Evolutionary conservation across 2,888 invertebrate genomes (phyloP).

Genomic region (Cremastinae sp.): DNA sequence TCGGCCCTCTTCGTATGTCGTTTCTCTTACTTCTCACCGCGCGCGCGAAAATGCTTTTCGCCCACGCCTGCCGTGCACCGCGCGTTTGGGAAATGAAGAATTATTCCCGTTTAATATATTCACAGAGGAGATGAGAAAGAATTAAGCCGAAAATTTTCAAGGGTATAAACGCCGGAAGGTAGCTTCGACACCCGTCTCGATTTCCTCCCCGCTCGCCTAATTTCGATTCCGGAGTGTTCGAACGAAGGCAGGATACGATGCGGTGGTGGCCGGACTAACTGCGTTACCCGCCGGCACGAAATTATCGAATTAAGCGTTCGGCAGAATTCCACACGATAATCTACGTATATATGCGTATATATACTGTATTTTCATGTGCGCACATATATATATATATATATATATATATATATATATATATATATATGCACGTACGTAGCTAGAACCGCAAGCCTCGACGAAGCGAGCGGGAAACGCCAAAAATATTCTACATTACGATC

Average conservation of each 20-base stretch:
- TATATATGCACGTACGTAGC: background rate
- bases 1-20: no score
- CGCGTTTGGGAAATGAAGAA: background rate
- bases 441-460: background rate
- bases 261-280: slow-evolving; percentile 55
- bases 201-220: slow-evolving; percentile 38
- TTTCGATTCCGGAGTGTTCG: slow-evolving; percentile 50
- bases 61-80: background rate
- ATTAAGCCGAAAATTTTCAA: background rate
- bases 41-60: background rate
- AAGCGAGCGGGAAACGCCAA: no score
- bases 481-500: no score
- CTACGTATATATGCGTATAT: slow-evolving; percentile 13
- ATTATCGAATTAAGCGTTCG: slow-evolving; percentile 59
- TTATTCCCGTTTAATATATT: no score
- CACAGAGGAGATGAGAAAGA: background rate
- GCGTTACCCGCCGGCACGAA: slow-evolving; percentile 58
- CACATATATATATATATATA: background rate
- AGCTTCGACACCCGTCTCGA: background rate
- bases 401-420: slow-evolving; percentile 5
- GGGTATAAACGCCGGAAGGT: background rate
- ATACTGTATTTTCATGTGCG: no score
- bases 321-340: slow-evolving; percentile 25
- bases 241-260: slow-evolving; percentile 37
- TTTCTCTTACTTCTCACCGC: no score